phyloP scores from a whole-genome alignment of 2,113 vertebrate genomes.

The Otolemur garnettii region DNA sequence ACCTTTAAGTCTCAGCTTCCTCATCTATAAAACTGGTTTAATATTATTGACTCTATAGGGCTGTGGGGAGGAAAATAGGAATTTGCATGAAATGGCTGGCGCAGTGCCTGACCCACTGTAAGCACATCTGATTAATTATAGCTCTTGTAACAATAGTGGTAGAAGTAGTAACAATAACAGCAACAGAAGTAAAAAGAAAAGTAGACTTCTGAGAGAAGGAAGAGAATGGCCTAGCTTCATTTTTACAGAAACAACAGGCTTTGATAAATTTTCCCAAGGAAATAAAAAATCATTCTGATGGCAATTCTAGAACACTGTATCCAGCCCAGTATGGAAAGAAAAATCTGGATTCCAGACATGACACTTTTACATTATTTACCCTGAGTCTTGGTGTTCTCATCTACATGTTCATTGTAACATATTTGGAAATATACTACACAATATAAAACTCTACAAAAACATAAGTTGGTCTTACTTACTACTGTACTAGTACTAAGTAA shows the following conservation, averaged over 20 bases:
- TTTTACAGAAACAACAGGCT: background rate
- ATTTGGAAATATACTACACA: background rate
- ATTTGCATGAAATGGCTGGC: background rate
- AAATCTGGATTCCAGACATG: background rate
- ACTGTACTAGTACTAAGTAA: background rate
- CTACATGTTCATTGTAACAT: background rate
- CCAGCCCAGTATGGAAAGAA: background rate
- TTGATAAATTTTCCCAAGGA: background rate
- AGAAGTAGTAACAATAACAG: background rate
- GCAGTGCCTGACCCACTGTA: background rate
- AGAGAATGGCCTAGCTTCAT: background rate
- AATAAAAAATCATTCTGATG: background rate
- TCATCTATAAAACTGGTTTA: conserved; percentile 57
- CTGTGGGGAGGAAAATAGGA: background rate
- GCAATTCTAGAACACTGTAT: background rate
- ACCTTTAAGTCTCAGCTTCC: conserved; percentile 59
- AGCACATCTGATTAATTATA: conserved; percentile 19
- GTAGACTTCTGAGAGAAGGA: background rate
- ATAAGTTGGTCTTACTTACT: background rate
- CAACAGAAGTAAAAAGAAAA: background rate
- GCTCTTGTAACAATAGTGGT: background rate
- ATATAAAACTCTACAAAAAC: background rate
- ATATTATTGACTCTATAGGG: background rate
- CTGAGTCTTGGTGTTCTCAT: background rate
- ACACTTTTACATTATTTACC: background rate